These are phyloP conservation scores for Medauroidea extradentata DNA, from an alignment of 1,140 invertebrate genomes.

Conservation along the genomic window DNA sequence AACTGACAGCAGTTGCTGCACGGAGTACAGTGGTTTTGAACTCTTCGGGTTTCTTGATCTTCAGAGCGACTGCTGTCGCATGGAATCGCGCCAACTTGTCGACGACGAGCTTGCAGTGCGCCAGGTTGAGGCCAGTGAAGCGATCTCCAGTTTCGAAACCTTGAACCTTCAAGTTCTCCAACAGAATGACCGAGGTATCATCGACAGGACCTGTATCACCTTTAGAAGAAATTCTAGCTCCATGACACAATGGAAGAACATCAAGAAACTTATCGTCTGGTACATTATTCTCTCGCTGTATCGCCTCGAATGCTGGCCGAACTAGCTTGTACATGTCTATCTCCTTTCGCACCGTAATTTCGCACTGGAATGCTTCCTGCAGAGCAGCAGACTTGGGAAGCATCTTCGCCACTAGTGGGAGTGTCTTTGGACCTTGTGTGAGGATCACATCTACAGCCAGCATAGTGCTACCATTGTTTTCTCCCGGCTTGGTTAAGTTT, in stretches of 20 bases:
- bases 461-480: constrained; percentile 8
- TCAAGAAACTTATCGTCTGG: neutral
- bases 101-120: no score
- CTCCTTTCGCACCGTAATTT: constrained; percentile 1
- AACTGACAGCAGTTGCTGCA: neutral
- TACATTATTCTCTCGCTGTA: neutral
- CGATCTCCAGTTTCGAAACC: neutral
- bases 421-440: no score
- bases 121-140: neutral
- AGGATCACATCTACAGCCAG: no score
- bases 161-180: no score
- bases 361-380: no score
- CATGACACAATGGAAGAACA: neutral
- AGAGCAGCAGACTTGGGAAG: no score
- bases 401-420: neutral
- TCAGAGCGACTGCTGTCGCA: no score
- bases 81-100: no score
- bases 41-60: no score
- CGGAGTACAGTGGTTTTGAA: constrained; percentile 1
- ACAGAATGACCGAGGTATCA: no score
- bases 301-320: neutral
- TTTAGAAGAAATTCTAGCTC: no score
- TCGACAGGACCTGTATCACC: no score
- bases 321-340: constrained; percentile 6
- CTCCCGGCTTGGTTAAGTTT: constrained; percentile 3